Percentiles rank a stretch among this genome's conserved stretches.
Evolutionary conservation across 2,797 vertebrate genomes (phyloP).

Genomic region (Numenius phaeopus): DNA sequence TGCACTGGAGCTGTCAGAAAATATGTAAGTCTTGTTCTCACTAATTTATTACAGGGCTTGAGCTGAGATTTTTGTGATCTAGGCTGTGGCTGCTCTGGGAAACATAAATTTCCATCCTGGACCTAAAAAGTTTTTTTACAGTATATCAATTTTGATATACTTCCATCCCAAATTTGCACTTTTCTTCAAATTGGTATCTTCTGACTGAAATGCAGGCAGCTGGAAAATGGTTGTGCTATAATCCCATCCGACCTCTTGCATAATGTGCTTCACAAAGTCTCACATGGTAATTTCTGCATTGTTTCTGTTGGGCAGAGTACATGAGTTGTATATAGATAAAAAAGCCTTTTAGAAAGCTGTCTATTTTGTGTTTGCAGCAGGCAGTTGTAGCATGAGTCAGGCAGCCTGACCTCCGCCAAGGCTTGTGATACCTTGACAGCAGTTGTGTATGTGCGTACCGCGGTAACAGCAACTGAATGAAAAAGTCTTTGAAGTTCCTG

Average conservation of each 20-base stretch:
- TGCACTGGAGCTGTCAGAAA: background rate
- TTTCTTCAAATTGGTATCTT: background rate
- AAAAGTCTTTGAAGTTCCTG: constrained; percentile 43
- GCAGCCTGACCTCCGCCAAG: background rate
- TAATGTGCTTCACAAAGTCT: background rate
- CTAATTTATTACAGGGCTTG: constrained; percentile 5
- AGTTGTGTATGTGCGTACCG: background rate
- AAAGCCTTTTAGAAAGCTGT: background rate
- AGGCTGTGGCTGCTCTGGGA: background rate
- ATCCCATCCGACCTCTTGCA: background rate
- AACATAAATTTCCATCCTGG: background rate
- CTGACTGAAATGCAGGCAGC: background rate
- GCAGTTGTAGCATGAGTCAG: background rate
- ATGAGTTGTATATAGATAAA: background rate
- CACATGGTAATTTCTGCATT: background rate
- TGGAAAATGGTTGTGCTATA: background rate
- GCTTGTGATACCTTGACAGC: constrained; percentile 20
- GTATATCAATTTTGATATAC: background rate
- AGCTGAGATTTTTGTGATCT: background rate
- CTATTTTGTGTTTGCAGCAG: background rate
- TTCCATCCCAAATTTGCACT: background rate
- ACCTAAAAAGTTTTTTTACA: background rate
- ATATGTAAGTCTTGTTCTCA: background rate
- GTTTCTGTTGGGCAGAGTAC: background rate
- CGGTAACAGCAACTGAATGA: background rate